A percentile compares a stretch with the other conserved stretches of the same genome.
Evolutionary conservation across 2,888 invertebrate species (phyloP).

Genomic region (Vanessa cardui): DNA sequence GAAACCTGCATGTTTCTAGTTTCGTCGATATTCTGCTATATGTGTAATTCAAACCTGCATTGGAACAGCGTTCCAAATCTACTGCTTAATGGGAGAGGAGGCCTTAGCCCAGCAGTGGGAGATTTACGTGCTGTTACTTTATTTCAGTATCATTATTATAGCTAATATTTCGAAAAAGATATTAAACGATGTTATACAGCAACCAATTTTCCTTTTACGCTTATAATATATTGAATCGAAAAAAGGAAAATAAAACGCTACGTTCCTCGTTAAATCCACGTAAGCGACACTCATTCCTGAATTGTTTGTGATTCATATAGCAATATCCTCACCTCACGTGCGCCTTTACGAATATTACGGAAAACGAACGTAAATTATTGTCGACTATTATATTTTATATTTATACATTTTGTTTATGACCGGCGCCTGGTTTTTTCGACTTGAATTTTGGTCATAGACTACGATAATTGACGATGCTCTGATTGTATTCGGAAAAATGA

Average conservation of each 20-base stretch:
- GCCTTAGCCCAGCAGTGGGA: no score
- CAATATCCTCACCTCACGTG: slow-evolving; percentile 51
- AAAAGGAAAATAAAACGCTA: neutral
- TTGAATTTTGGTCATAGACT: no score
- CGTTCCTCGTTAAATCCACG: slow-evolving; percentile 10
- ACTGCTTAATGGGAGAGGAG: no score
- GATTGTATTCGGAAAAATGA: no score
- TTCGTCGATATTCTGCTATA: no score
- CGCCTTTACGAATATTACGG: slow-evolving; percentile 51
- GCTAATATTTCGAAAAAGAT: neutral
- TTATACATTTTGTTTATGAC: slow-evolving; percentile 13
- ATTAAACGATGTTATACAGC: neutral
- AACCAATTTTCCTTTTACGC: slow-evolving; percentile 2
- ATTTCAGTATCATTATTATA: neutral
- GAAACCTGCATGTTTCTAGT: no score
- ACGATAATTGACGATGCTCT: no score
- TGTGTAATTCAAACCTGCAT: no score
- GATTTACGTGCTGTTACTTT: no score
- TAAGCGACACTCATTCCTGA: slow-evolving; percentile 38
- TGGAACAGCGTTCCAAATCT: no score
- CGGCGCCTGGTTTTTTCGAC: neutral
- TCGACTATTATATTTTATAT: slow-evolving; percentile 41
- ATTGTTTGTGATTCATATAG: slow-evolving; percentile 45
- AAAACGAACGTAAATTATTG: slow-evolving; percentile 58
- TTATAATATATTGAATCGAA: neutral